These are phyloP conservation scores for Onychomys torridus DNA, from an alignment of 2,797 vertebrate species.

Conservation along the genomic window DNA sequence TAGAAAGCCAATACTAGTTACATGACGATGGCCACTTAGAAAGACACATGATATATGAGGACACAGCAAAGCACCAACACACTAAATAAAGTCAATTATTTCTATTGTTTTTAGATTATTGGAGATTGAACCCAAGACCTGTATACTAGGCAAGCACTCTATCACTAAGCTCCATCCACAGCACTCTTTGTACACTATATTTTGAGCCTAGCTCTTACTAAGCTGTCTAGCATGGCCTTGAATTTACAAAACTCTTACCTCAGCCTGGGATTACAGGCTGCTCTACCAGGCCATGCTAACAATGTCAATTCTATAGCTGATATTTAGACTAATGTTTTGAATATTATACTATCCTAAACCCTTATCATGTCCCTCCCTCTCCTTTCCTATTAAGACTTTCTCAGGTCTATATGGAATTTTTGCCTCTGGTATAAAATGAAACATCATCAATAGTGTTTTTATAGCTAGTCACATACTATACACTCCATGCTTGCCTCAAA, in stretches of 20 bases:
- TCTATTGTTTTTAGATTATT: neutral
- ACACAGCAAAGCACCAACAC: conserved; percentile 67
- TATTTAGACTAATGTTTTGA: conserved; percentile 69
- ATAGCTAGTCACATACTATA: neutral
- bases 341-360: neutral
- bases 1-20: neutral
- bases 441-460: neutral
- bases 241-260: neutral
- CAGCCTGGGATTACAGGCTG: neutral
- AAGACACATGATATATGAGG: conserved; percentile 73
- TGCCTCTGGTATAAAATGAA: neutral
- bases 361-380: neutral
- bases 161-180: neutral
- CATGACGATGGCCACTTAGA: conserved; percentile 75
- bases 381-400: neutral
- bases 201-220: neutral
- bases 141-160: neutral
- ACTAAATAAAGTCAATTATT: conserved; percentile 38
- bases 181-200: too few species aligned
- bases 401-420: neutral
- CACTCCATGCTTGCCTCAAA: neutral
- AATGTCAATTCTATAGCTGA: conserved; percentile 70
- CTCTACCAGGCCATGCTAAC: neutral
- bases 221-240: neutral
- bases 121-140: neutral